Evolutionary conservation across 2,888 invertebrate species (phyloP).

Genomic region (Esperia sulphurella): DNA sequence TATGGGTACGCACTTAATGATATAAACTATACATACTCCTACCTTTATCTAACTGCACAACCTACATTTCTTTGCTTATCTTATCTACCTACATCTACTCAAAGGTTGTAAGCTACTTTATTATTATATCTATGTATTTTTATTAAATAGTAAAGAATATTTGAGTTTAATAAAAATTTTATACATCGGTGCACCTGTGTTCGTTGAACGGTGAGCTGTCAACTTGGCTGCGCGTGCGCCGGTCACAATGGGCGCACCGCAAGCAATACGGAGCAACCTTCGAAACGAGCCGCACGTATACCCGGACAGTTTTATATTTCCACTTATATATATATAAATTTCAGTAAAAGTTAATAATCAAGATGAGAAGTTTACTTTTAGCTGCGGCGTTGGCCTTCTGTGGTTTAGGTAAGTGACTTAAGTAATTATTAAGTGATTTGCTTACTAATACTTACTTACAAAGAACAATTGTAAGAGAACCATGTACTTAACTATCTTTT

Average conservation of each 20-base stretch:
- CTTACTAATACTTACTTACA: not conserved
- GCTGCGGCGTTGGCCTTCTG: constrained; percentile 44
- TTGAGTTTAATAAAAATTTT: too few relatives aligned
- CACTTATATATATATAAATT: not conserved
- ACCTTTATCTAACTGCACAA: too few relatives aligned
- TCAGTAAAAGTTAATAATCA: constrained; percentile 17
- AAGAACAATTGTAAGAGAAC: too few relatives aligned
- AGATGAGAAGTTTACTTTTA: constrained; percentile 59
- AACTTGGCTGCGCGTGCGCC: constrained; percentile 34
- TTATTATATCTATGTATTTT: too few relatives aligned
- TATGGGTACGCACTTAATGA: too few relatives aligned
- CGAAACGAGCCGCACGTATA: constrained; percentile 61
- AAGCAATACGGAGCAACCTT: constrained; percentile 65
- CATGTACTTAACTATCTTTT: too few relatives aligned
- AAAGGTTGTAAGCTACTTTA: too few relatives aligned
- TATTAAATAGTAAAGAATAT: too few relatives aligned
- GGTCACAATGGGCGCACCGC: constrained; percentile 39
- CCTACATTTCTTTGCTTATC: too few relatives aligned
- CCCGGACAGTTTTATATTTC: constrained; percentile 27
- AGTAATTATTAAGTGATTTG: not conserved
- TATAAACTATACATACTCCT: too few relatives aligned
- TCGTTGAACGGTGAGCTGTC: constrained; percentile 33
- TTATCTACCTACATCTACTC: too few relatives aligned
- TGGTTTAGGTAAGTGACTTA: constrained; percentile 54
- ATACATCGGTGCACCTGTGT: constrained; percentile 22